Base-by-base conservation (phyloP, 2,888 invertebrate species). In the Netelia inedita region DNA sequence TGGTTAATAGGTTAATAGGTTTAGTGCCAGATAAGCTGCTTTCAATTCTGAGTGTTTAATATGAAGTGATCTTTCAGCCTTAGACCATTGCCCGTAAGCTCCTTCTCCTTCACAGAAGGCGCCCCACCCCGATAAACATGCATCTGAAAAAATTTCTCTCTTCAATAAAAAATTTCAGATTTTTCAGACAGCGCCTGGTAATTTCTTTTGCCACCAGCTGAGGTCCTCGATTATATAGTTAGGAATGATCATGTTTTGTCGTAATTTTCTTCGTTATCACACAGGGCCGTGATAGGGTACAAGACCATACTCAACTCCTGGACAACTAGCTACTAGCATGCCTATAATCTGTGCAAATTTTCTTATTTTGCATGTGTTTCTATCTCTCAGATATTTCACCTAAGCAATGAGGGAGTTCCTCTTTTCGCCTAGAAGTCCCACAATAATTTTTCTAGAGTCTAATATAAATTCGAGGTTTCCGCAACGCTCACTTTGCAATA, bases 81-180 rank as follows among this genome's bases (percentile, higher is more conserved):
- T 14, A 1, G 35, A 41, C 57, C 71, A 72, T 41, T 55, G n/a
- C 35, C 71, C 57, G 8, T 79, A 61, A 9, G 82, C 57, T n/a
- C 1, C 66, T 16, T 66, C 43, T 1, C 66, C 74, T 1, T 80
- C 35, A 14, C 82, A 81, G 2, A 46, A 68, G 0, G 86, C 87
- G n/a, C 85, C 84, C 87, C 87, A 88, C 8, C 88, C 86, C 19
- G 85, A 76, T 8, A 82, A n/a, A 1, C 82, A 88, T 0, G 87
- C 87, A 59, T 88, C 87, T n/a, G 83, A 78, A 43, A 83, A 86
- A 0, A 86, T 83, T 50, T 82, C 83, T 0, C 79, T 19, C 6
- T n/a, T 14, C 6, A 57, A 84, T 10, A 71, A 43, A 14, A 19
- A 16, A n/a, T 19, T 23, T 65, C 75, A 69, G 43, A 85, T 75